Evolutionary conservation across 2,888 invertebrate genomes (phyloP), one percentile per base, ranked within the genome.

Genomic region (Panzeria rudis): DNA sequence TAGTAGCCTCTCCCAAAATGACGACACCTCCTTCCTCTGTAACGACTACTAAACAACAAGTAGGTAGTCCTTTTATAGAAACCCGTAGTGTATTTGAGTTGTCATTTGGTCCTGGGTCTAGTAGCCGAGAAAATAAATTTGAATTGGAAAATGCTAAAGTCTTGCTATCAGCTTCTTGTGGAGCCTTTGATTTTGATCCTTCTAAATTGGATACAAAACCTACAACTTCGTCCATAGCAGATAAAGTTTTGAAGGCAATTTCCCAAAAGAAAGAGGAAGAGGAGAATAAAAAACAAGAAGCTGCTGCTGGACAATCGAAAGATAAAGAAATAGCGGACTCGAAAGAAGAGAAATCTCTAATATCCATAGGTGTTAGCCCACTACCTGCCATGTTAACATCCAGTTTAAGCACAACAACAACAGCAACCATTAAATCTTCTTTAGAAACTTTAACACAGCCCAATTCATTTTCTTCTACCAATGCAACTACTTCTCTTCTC

Each of bases 221-320:
- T n/a, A 94, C 94, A 0, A 90, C 91, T 20, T 94, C 94, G 0
- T 95, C 95, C 84, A 95, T 95, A 87, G 95, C 95, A 0, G 95
- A 95, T 87, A 95, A 94, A 89, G 93, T 95, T 4, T 92, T 95
- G 0, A 94, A 94, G 89, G 95, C 94, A 7, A 90, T 93, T 4
- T 92, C 94, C 92, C 91, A 94, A 93, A 91, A 94, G 93, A 90
- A 94, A 93, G 87, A 94, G 93, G 90, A 92, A 73, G 91, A 93
- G 92, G 88, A 92, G 93, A 84, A 89, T 56, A 91, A 94, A 92
- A 72, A 93, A 92, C 93, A 94, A 92, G 35, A 93, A 93, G 84
- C 69, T 29, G 79, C 77, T 38, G 68, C 73, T 23, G 90, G n/a
- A 92, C 92, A 86, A 92, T 91, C 41, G 11, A 81, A 84, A 84